phyloP scores from a whole-genome alignment of 2,888 invertebrate genomes.

The Heliconius ethilla region DNA sequence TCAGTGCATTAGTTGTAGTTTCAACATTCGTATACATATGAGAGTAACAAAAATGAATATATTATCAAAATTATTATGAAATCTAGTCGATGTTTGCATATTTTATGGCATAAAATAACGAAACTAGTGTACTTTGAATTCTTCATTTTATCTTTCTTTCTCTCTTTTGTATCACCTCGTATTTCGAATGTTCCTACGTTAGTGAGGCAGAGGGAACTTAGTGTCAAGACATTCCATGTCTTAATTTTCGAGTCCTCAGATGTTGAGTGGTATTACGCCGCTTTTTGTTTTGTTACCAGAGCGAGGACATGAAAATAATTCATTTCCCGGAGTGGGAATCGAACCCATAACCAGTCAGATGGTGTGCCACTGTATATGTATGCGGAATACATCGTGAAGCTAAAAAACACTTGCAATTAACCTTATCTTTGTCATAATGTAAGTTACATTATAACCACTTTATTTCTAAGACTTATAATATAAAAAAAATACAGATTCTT shows the following conservation, averaged over 20 bases:
- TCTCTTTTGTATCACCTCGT: not conserved
- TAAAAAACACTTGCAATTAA: not conserved
- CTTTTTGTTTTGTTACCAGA: too few species aligned
- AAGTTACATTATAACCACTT: not conserved
- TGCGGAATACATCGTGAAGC: not conserved
- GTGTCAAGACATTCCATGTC: not conserved
- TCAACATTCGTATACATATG: slow-evolving; percentile 7
- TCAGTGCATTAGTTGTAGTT: slow-evolving; percentile 57
- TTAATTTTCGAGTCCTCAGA: too few species aligned
- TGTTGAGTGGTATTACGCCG: too few species aligned
- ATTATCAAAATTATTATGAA: slow-evolving; percentile 11
- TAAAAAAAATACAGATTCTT: not conserved
- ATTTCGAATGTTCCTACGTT: not conserved
- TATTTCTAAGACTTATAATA: slow-evolving; percentile 19
- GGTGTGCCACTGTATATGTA: not conserved
- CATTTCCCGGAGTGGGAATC: not conserved
- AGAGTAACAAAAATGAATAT: slow-evolving; percentile 28
- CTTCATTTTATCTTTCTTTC: not conserved
- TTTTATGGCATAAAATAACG: not conserved
- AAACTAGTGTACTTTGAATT: not conserved
- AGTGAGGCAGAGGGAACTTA: not conserved
- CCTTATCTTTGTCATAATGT: not conserved
- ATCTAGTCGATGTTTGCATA: not conserved
- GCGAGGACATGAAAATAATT: not conserved
- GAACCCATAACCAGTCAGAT: not conserved